A percentile compares a stretch with the other conserved stretches of the same genome.
phyloP scores from a whole-genome alignment of 2,797 vertebrate genomes.

The Danio aesculapii region DNA sequence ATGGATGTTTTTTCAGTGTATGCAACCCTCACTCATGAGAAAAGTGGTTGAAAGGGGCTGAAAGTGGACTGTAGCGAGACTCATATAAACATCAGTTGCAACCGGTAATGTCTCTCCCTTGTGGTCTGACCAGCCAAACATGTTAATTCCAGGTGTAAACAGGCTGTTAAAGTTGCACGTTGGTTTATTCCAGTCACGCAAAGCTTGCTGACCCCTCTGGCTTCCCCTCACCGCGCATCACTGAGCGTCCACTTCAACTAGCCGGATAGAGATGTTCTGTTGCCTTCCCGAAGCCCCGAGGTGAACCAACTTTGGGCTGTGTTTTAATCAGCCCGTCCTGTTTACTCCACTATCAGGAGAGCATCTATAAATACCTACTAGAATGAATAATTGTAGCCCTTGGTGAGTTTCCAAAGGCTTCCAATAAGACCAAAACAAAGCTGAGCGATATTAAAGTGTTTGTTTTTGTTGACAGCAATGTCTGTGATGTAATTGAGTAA shows the following conservation, averaged over 20 bases:
- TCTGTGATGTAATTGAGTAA: too few relatives aligned
- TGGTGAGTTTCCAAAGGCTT: constrained; percentile 25
- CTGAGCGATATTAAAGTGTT: constrained; percentile 16
- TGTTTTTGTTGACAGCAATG: too few relatives aligned
- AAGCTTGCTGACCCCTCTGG: constrained; percentile 11
- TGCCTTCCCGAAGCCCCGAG: constrained; percentile 27
- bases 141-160: too few relatives aligned
- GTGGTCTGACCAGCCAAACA: too few relatives aligned
- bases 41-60: too few relatives aligned
- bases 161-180: neutral
- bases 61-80: too few relatives aligned
- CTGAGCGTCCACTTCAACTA: constrained; percentile 48
- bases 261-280: constrained; percentile 30
- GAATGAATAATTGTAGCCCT: constrained; percentile 43
- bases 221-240: constrained; percentile 17
- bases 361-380: constrained; percentile 54
- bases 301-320: constrained; percentile 31
- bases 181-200: constrained; percentile 49
- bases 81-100: too few relatives aligned
- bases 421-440: constrained; percentile 26
- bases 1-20: too few relatives aligned
- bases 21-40: too few relatives aligned
- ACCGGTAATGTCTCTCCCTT: too few relatives aligned
- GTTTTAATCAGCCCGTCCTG: constrained; percentile 47
- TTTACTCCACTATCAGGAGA: constrained; percentile 38